Evolutionary conservation across 2,888 invertebrate species (phyloP), one percentile per base, ranked within the genome.

Genomic region (Hydroisotoma schaefferi): DNA sequence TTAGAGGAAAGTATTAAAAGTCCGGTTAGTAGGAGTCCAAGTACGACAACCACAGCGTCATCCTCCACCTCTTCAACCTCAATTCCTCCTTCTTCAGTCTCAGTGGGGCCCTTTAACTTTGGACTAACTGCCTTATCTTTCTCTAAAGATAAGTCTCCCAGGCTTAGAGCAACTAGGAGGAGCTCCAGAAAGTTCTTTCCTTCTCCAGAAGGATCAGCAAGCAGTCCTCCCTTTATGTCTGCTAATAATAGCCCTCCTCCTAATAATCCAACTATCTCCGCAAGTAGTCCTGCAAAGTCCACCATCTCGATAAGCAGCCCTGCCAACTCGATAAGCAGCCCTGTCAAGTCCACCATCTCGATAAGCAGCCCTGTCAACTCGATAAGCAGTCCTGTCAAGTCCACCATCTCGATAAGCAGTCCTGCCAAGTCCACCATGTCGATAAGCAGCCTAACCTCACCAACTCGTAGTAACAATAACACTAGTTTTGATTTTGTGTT

Each of bases 401-500:
- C n/a, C n/a, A n/a, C n/a, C n/a, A n/a, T n/a, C n/a, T n/a, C n/a
- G n/a, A n/a, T n/a, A n/a, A n/a, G n/a, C n/a, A n/a, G n/a, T n/a
- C n/a, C n/a, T n/a, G n/a, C n/a, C n/a, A n/a, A n/a, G n/a, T n/a
- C n/a, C n/a, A n/a, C n/a, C n/a, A n/a, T n/a, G n/a, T n/a, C n/a
- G n/a, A n/a, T n/a, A n/a, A n/a, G n/a, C n/a, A n/a, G n/a, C n/a
- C n/a, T n/a, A n/a, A n/a, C n/a, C n/a, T n/a, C n/a, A n/a, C n/a
- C n/a, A n/a, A n/a, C n/a, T n/a, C n/a, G n/a, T n/a, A n/a, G n/a
- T n/a, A n/a, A n/a, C 33, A 49, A 12, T 10, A 29, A 49, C 20
- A 27, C 26, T 28, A 18, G 29, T 49, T 63, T 59, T 38, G 51
- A 59, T 37, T 56, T 63, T 10, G 23, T 20, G 12, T 25, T 63